Base-by-base conservation (phyloP, 2,888 invertebrate species). In the Monopis laevigella region DNA sequence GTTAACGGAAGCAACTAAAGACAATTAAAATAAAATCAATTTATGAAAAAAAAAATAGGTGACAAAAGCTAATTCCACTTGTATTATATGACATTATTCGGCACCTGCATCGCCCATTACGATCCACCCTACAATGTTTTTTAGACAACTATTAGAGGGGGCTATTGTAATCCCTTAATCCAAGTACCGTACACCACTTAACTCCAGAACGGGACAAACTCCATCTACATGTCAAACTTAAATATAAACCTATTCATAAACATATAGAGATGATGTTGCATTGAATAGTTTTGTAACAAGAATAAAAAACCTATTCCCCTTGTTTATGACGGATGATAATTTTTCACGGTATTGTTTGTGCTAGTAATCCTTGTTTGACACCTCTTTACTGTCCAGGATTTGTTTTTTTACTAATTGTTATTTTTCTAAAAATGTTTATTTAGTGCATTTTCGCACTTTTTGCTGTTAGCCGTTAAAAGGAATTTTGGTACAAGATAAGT, bases 81-180 rank as follows among this genome's bases (percentile, higher is more conserved):
- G n/a, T n/a, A n/a, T n/a, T n/a, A n/a, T n/a, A n/a, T n/a, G n/a
- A n/a, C n/a, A n/a, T n/a, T n/a, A n/a, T n/a, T n/a, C n/a, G n/a
- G 24, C 78, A 80, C 77, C 77, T 78, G 78, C 78, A 74, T 42
- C 57, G 51, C 48, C 53, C 52, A 60, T 61, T 63, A 61, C 47
- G 17, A 52, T 63, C 74, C 70, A n/a, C n/a, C n/a, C 61, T 48
- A 50, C n/a, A 51, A 52, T 57, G 53, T 74, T 78, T 78, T 77
- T 74, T 77, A 72, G 66, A 55, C 63, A 60, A 65, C 32, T 13
- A 19, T 40, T 43, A 32, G 34, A 36, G 18, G 32, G 42, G 39
- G 67, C 75, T 75, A 74, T 74, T 72, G 73, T 77, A 74, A 77
- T 77, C 62, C 77, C 69, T 59, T 78, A 80, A 78, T 78, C 78